Base-by-base conservation (phyloP, 2,888 invertebrate genomes). In the Agrotis exclamationis region DNA sequence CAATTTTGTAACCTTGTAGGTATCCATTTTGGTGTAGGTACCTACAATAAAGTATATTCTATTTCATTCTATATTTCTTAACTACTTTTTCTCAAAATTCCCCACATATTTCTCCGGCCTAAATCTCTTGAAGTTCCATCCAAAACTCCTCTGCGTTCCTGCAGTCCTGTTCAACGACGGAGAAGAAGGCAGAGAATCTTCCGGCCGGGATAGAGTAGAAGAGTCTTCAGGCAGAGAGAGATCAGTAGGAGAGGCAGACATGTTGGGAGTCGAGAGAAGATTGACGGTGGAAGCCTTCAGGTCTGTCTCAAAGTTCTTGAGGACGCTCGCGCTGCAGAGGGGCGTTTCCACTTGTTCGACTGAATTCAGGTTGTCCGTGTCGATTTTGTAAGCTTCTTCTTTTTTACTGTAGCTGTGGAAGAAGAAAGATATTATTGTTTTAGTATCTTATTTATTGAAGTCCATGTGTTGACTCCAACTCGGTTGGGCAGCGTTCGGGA, bases 301-400 rank as follows among this genome's bases (percentile, higher is more conserved):
- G 84, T 95, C 94, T 33, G 89, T 92, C 72, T 95, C 92, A 59
- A 95, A 89, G 20, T 91, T 91, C 56, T 95, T 94, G 16, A 98
- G 96, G 54, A 97, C 97, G 77, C 97, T 97, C 0, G 98, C 98
- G 83, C 98, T 98, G 92, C 98, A 98, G 2, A 98, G 96, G 0
- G 98, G 98, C 0, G 98, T 98, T 44, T 96, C 96, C 0, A 97
- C 96, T 83, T 97, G 97, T 80, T 97, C 97, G 0, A 97, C 97
- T 24, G 96, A 96, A 88, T 98, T 96, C 62, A 98, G 96, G 68
- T 97, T 94, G 18, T 97, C 97, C 50, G 96, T 95, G 84, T 98
- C 97, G 1, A 98, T 97, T 1, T 94, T 88, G 88, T 97, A 97
- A 18, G 96, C 93, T 74, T 96, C 96, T 0, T 96, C 88, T 64